Base-by-base conservation (phyloP, 2,113 vertebrate species). In the Zootoca vivipara region DNA sequence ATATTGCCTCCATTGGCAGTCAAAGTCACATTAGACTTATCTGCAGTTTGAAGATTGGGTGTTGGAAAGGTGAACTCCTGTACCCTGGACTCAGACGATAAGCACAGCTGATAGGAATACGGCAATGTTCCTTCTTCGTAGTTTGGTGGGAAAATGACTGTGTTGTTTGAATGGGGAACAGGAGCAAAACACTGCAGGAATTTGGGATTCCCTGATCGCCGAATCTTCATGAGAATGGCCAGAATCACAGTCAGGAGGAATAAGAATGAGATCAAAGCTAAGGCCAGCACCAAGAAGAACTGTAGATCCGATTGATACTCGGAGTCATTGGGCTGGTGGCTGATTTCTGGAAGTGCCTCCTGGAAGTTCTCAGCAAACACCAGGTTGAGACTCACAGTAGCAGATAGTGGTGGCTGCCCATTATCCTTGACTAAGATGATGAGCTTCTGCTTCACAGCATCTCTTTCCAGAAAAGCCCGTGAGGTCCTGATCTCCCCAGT, bases 341-440 rank as follows among this genome's bases (percentile, higher is more conserved):
- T 78, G 9, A 94, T 52, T 9, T 95, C 93, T 1, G 89, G 92
- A 30, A 87, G 52, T 0, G 24, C 85, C 4, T 94, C 89, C 28
- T 89, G 88, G 30, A 88, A 83, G 67, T 95, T 93, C 83, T 98
- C 97, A 94, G 96, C 95, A 56, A 98, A 96, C 3, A 96, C 93
- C 70, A 98, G 95, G 26, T 96, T 93, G 74, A 98, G 75, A 24
- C 94, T 95, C 80, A 95, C 96, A 0, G 95, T 96, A 40, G 96
- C 91, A 0, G 96, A 96, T 1, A 95, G 95, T 30, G 95, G 85
- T 0, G 95, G 95, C 38, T 94, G 89, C 3, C 96, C 96, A 5
- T 96, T 96, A 18, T 97, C 97, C 67, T 94, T 96, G 70, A 97
- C 95, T 42, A 87, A 35, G 77, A 87, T 28, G 6, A 86, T n/a